Evolutionary conservation across 2,113 vertebrate species (phyloP).

Genomic region (Camelus bactrianus): DNA sequence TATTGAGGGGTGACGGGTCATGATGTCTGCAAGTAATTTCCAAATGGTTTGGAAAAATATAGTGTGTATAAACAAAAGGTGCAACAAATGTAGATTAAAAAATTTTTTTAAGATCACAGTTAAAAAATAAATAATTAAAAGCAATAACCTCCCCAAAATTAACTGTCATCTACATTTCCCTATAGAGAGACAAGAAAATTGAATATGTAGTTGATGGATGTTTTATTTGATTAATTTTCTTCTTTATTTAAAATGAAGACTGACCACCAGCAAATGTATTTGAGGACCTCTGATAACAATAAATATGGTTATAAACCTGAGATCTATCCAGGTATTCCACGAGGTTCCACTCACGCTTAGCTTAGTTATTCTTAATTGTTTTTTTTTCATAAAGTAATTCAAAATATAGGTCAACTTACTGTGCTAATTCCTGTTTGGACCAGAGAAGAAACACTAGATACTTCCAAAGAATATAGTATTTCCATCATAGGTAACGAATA

Average conservation of each 20-base stretch:
- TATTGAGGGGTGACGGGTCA: not conserved
- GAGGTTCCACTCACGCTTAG: not conserved
- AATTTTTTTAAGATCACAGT: not conserved
- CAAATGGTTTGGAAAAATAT: constrained; percentile 14
- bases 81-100: not conserved
- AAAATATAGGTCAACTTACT: constrained; percentile 85
- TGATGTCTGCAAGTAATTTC: constrained; percentile 8
- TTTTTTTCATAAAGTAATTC: not conserved
- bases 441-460: constrained; percentile 91
- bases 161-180: not conserved
- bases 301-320: not conserved
- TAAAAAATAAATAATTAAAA: constrained; percentile 26
- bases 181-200: not conserved
- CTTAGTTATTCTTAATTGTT: not conserved
- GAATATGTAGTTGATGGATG: not conserved
- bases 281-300: not conserved
- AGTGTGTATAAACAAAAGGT: not conserved
- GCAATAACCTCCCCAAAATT: not conserved
- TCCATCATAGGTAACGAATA: constrained; percentile 93
- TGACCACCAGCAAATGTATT: not conserved
- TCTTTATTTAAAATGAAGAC: constrained; percentile 3
- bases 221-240: not conserved
- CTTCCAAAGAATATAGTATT: constrained; percentile 93
- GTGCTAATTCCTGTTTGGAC: constrained; percentile 92
- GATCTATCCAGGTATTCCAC: not conserved